Percentiles rank a stretch among this genome's conserved stretches.
Evolutionary conservation across 2,113 vertebrate species (phyloP).

Genomic region (Lepidothrix coronata): DNA sequence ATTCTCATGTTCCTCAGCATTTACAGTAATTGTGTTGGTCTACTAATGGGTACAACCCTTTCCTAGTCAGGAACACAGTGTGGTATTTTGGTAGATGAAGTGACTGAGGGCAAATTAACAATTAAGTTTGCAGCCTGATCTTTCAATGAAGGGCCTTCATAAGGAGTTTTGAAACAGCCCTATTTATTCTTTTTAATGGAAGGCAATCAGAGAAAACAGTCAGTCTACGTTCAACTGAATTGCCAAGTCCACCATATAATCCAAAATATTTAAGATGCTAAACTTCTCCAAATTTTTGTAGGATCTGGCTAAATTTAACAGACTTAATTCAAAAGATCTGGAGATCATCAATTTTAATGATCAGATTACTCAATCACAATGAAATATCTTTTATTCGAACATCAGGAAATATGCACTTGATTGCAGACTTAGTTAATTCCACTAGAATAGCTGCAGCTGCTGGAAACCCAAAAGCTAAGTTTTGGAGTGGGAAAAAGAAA

Average conservation of each 20-base stretch:
- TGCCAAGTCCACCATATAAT: neutral
- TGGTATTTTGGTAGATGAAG: neutral
- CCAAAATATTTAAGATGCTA: constrained; percentile 41
- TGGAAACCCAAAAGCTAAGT: constrained; percentile 18
- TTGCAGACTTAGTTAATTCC: constrained; percentile 19
- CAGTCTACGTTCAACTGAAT: neutral
- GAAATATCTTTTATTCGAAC: constrained; percentile 24
- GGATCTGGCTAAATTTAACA: constrained; percentile 29
- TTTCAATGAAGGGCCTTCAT: neutral
- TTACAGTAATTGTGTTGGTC: neutral
- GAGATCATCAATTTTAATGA: constrained; percentile 6
- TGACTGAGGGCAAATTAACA: neutral
- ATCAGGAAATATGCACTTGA: constrained; percentile 44
- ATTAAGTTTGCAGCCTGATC: neutral
- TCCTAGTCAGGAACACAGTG: neutral
- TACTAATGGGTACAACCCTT: neutral
- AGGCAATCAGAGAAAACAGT: neutral
- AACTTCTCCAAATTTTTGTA: constrained; percentile 12
- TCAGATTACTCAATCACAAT: constrained; percentile 41
- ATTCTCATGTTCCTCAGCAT: neutral
- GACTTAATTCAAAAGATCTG: constrained; percentile 57
- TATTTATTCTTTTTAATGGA: neutral
- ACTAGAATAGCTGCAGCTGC: constrained; percentile 32
- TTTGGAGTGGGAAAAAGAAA: neutral
- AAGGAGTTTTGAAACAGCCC: neutral